Conservation (phyloP, 1,140 invertebrate genomes). For the Drosophila sulfurigaster region DNA sequence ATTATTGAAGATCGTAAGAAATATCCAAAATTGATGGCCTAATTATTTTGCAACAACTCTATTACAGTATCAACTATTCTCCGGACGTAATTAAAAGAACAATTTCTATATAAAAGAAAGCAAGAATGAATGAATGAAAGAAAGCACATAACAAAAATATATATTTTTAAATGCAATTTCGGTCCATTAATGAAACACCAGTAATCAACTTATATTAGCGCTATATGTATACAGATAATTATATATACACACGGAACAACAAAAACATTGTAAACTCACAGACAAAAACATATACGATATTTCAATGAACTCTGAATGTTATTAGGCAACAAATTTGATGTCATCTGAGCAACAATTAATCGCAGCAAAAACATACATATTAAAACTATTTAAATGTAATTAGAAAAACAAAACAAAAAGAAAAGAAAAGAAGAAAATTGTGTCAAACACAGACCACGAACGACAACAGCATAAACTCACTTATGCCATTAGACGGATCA, state of each 20-base stretch:
- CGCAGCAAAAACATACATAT: slow-evolving; percentile 21
- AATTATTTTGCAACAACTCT: slow-evolving; percentile 82
- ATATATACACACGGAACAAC: slow-evolving; percentile 41
- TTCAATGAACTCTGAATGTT: slow-evolving; percentile 71
- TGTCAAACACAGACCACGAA: slow-evolving; percentile 62
- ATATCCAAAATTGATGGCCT: slow-evolving; percentile 70
- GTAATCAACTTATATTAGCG: slow-evolving; percentile 70
- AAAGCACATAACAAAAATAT: slow-evolving; percentile 37
- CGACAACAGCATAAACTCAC: slow-evolving; percentile 16
- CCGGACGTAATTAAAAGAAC: slow-evolving; percentile 75
- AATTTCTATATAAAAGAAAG: slow-evolving; percentile 35
- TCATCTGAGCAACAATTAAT: slow-evolving; percentile 57
- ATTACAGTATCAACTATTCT: slow-evolving; percentile 83
- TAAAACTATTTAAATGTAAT: slow-evolving; percentile 54
- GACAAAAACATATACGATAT: slow-evolving; percentile 28
- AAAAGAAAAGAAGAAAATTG: neutral
- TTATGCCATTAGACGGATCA: slow-evolving; percentile 13
- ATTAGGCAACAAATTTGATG: slow-evolving; percentile 64
- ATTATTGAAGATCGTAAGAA: slow-evolving; percentile 59
- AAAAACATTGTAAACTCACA: slow-evolving; percentile 66
- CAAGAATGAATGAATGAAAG: slow-evolving; percentile 26
- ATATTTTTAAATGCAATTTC: slow-evolving; percentile 73
- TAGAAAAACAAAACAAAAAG: slow-evolving; percentile 32
- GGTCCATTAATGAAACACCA: slow-evolving; percentile 79
- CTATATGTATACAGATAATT: slow-evolving; percentile 46